phyloP scores from a whole-genome alignment of 2,113 vertebrate species.

The Vidua macroura region DNA sequence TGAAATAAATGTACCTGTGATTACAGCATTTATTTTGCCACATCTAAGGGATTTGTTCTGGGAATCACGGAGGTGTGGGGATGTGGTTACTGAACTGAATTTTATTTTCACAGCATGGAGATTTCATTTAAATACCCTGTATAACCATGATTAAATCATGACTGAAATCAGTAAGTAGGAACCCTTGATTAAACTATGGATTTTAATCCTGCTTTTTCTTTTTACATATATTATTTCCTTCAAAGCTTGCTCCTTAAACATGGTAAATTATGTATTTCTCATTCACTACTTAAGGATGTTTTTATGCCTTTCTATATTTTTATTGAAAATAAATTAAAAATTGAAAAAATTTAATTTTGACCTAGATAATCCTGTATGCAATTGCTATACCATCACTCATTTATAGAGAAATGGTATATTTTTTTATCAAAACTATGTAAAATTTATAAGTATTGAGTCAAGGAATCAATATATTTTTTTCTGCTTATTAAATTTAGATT shows the following conservation, averaged over 20 bases:
- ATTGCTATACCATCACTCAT: neutral
- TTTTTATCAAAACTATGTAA: neutral
- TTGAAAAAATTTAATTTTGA: neutral
- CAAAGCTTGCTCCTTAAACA: neutral
- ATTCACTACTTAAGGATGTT: neutral
- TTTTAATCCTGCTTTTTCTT: neutral
- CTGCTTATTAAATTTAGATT: neutral
- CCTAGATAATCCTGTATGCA: neutral
- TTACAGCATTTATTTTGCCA: neutral
- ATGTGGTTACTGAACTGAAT: neutral
- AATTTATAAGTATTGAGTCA: neutral
- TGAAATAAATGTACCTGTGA: neutral
- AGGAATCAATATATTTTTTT: neutral
- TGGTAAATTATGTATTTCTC: neutral
- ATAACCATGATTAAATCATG: constrained; percentile 12
- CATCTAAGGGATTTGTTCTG: neutral
- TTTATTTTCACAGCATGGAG: neutral
- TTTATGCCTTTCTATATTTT: neutral
- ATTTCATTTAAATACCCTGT: constrained; percentile 2
- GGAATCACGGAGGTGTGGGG: neutral
- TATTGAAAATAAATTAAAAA: neutral
- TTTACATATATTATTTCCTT: neutral
- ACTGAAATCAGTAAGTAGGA: constrained; percentile 12
- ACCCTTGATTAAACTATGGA: constrained; percentile 29
- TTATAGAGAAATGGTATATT: neutral